A percentile compares a stretch with the other conserved stretches of the same genome.
Evolutionary conservation across 2,888 invertebrate genomes (phyloP).

Genomic region (Drosophila picticornis): DNA sequence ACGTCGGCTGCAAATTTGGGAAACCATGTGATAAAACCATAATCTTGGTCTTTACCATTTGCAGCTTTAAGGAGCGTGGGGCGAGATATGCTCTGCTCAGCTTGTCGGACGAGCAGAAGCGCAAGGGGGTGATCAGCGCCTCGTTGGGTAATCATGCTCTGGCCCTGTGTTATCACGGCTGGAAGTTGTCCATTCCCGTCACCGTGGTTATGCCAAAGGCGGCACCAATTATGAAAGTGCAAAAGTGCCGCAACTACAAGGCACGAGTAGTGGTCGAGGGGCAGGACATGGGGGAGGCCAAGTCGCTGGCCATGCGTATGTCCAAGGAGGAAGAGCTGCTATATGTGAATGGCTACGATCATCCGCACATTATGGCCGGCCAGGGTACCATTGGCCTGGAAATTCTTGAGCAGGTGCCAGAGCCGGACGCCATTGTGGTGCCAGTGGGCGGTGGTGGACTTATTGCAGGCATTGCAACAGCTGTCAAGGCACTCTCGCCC

Average conservation of each 20-base stretch:
- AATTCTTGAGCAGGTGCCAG: constrained; percentile 94
- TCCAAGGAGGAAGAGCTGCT: constrained; percentile 89
- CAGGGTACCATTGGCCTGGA: constrained; percentile 97
- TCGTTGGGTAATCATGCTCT: constrained; percentile 98
- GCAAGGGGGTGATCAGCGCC: constrained; percentile 94
- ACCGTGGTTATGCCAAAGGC: constrained; percentile 98
- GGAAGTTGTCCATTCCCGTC: constrained; percentile 89
- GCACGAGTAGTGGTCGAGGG: constrained; percentile 92
- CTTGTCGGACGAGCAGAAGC: constrained; percentile 90
- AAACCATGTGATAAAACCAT: neutral
- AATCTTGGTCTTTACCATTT: neutral
- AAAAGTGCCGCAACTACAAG: constrained; percentile 93
- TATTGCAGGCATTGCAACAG: constrained; percentile 95
- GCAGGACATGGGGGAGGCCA: constrained; percentile 93
- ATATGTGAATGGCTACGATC: constrained; percentile 98
- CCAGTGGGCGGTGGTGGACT: constrained; percentile 97
- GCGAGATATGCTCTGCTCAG: constrained; percentile 94
- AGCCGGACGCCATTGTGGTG: constrained; percentile 95
- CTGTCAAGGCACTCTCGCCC: constrained; percentile 94
- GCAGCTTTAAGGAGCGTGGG: constrained; percentile 96
- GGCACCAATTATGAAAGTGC: constrained; percentile 98
- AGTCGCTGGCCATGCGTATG: constrained; percentile 91
- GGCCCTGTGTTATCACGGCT: constrained; percentile 91
- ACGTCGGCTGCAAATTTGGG: neutral
- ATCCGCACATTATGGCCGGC: constrained; percentile 97